A percentile compares a stretch with the other conserved stretches of the same genome.
Conservation (phyloP, 2,888 invertebrate species). For the Tetragonula carbonaria region DNA sequence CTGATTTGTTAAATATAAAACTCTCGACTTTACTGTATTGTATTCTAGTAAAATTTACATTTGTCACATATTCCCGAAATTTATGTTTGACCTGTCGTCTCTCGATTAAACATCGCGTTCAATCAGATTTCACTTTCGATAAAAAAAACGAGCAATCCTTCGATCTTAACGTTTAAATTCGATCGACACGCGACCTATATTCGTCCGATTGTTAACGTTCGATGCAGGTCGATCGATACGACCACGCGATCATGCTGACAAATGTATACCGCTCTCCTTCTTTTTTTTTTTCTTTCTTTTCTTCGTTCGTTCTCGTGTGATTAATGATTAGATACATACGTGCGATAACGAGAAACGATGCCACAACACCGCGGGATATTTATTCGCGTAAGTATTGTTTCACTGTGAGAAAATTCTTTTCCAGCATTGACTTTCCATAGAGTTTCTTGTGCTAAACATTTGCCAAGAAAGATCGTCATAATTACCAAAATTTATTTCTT, state of each 20-base stretch:
- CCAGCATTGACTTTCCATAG: neutral
- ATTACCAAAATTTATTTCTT: too few species aligned
- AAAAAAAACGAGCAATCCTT: neutral
- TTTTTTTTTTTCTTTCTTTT: conserved; percentile 3
- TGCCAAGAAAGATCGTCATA: too few species aligned
- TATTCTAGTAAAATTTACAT: too few species aligned
- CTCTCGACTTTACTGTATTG: neutral
- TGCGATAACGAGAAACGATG: conserved; percentile 37
- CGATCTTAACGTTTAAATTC: conserved; percentile 24
- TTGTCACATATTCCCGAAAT: too few species aligned
- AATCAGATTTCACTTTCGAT: conserved; percentile 17
- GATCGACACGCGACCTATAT: conserved; percentile 47
- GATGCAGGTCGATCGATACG: conserved; percentile 58
- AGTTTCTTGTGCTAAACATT: neutral
- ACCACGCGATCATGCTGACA: conserved; percentile 29
- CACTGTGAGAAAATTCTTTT: neutral
- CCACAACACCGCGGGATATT: conserved; percentile 18
- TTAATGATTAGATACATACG: conserved; percentile 59
- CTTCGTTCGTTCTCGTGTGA: conserved; percentile 40
- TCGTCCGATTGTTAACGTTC: conserved; percentile 22
- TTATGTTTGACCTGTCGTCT: neutral
- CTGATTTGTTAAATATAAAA: too few species aligned
- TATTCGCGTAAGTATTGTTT: neutral
- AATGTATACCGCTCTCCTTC: conserved; percentile 2
- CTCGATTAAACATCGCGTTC: neutral